Evolutionary conservation across 2,797 vertebrate species (phyloP).

Genomic region (Uromys caudimaculatus): DNA sequence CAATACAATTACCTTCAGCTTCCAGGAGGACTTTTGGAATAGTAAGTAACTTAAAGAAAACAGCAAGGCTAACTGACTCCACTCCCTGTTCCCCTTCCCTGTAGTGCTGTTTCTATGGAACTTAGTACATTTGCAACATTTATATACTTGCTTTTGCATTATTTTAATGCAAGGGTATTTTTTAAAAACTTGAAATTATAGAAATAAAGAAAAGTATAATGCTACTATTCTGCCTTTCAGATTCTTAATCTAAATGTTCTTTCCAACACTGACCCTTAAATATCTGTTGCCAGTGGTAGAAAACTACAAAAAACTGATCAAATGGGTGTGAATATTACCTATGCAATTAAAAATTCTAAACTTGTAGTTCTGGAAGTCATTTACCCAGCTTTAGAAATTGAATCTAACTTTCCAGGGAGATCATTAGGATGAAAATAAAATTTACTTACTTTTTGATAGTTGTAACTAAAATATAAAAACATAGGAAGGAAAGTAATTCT

Average conservation of each 20-base stretch:
- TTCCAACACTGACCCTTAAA: background rate
- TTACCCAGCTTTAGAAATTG: background rate
- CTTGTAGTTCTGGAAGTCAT: background rate
- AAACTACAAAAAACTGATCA: background rate
- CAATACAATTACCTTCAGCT: slow-evolving; percentile 20
- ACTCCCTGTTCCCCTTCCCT: fast-evolving
- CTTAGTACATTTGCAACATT: background rate
- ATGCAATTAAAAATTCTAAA: background rate
- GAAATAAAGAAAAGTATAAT: background rate
- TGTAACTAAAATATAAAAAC: background rate
- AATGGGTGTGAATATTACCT: background rate
- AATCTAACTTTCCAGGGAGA: background rate
- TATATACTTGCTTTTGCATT: background rate
- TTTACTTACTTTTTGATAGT: background rate
- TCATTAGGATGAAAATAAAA: background rate
- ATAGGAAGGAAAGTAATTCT: background rate
- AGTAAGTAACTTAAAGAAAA: background rate
- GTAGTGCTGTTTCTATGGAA: background rate
- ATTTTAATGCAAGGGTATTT: background rate
- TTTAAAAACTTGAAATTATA: background rate
- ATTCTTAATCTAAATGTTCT: slow-evolving; percentile 16
- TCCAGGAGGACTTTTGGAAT: background rate
- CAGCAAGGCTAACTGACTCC: background rate
- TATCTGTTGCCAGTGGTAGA: background rate
- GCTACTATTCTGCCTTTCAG: background rate